Conservation (phyloP, 2,888 invertebrate genomes). For the Ptychoptera contaminata region DNA sequence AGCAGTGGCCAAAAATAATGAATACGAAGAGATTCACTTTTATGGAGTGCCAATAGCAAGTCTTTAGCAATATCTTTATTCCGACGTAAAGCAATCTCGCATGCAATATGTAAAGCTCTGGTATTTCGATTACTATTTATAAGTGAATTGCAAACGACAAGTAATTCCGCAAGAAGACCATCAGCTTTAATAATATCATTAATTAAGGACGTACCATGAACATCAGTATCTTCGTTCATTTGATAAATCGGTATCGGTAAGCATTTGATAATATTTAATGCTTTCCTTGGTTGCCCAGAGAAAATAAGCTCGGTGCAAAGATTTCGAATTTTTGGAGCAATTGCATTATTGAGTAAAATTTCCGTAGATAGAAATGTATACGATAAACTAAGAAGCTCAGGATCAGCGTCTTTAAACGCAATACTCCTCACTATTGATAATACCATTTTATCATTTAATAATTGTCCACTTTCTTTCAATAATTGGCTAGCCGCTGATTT, state of each 20-base stretch:
- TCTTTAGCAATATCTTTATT: constrained; percentile 14
- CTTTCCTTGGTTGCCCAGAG: constrained; percentile 33
- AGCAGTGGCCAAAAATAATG: constrained; percentile 55
- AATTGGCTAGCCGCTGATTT: constrained; percentile 17
- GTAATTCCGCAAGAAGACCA: constrained; percentile 24
- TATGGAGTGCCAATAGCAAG: constrained; percentile 17
- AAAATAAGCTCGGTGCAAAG: constrained; percentile 37
- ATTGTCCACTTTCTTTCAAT: constrained; percentile 14
- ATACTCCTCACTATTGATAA: constrained; percentile 15
- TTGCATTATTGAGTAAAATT: constrained; percentile 16
- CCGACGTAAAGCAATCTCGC: constrained; percentile 36
- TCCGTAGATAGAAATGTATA: constrained; percentile 18
- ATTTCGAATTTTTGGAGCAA: constrained; percentile 19
- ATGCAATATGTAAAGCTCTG: constrained; percentile 33
- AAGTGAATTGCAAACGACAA: constrained; percentile 20
- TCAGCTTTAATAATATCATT: constrained; percentile 41
- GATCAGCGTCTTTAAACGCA: constrained; percentile 2
- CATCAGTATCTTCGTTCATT: constrained; percentile 33
- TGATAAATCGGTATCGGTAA: constrained; percentile 22
- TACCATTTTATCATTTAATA: constrained; percentile 18
- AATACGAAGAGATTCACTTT: constrained; percentile 27
- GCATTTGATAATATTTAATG: constrained; percentile 30
- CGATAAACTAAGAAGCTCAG: constrained; percentile 16
- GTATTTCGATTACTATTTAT: constrained; percentile 19
- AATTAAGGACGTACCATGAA: constrained; percentile 39